Percentiles rank a stretch among this genome's conserved stretches.
These are phyloP conservation scores for Strix uralensis DNA, from an alignment of 2,113 vertebrate genomes.

Conservation along the genomic window DNA sequence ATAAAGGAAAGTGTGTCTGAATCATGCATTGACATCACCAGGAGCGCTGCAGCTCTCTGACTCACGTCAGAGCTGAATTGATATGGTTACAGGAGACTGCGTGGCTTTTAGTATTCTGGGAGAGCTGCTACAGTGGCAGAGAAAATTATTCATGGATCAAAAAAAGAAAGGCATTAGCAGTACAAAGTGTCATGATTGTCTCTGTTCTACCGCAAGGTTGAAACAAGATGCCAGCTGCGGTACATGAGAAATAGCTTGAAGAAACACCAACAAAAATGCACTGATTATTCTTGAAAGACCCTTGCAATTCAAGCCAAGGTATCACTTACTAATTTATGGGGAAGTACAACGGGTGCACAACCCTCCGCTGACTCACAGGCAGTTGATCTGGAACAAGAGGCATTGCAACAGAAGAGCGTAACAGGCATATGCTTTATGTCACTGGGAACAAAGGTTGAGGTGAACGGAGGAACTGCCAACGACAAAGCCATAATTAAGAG, in stretches of 20 bases:
- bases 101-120: not conserved
- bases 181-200: slow-evolving; percentile 17
- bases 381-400: not conserved
- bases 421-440: not conserved
- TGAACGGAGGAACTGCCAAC: not conserved
- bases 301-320: not conserved
- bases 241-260: not conserved
- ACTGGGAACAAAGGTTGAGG: not conserved
- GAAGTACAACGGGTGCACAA: not conserved
- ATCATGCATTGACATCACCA: not conserved
- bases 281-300: slow-evolving; percentile 20
- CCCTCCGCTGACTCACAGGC: not conserved
- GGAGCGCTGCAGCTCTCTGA: not conserved
- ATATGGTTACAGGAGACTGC: not conserved
- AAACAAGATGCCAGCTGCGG: not conserved
- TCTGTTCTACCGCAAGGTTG: not conserved
- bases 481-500: not conserved
- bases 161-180: not conserved
- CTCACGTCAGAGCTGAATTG: slow-evolving; percentile 12
- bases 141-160: slow-evolving; percentile 29
- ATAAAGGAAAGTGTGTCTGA: not conserved
- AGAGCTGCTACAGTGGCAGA: slow-evolving; percentile 21
- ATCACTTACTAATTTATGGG: slow-evolving; percentile 10
- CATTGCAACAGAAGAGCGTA: not conserved
- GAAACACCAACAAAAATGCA: not conserved